Conservation (phyloP, 2,797 vertebrate genomes). For the Takifugu rubripes region DNA sequence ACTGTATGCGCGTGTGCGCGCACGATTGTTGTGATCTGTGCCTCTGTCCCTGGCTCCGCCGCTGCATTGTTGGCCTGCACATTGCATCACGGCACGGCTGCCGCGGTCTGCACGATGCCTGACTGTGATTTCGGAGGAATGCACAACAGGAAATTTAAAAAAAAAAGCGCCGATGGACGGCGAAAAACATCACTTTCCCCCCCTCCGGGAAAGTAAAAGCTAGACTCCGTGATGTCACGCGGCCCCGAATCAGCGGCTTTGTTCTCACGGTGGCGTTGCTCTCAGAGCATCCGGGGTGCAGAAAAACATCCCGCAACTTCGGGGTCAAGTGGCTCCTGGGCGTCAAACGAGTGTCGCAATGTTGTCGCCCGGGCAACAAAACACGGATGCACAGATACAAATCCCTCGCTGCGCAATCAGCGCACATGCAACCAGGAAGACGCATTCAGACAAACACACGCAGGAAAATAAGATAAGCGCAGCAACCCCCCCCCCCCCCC, state of each 20-base stretch:
- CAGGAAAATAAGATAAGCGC: constrained; percentile 36
- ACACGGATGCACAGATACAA: constrained; percentile 2
- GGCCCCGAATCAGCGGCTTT: constrained; percentile 18
- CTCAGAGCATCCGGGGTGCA: neutral
- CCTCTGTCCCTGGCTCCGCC: constrained; percentile 30
- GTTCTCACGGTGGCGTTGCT: constrained; percentile 7
- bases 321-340: constrained; percentile 29
- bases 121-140: constrained; percentile 40
- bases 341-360: constrained; percentile 22
- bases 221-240: constrained; percentile 27
- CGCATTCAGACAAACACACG: constrained; percentile 20
- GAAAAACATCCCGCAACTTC: constrained; percentile 18
- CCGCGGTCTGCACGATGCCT: constrained; percentile 37
- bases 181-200: neutral
- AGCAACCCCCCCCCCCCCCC: constrained; percentile 2
- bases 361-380: constrained; percentile 11
- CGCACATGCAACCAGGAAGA: neutral
- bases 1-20: constrained; percentile 24
- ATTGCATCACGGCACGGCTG: constrained; percentile 42
- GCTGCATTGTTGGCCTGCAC: constrained; percentile 32
- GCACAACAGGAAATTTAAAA: constrained; percentile 7
- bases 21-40: constrained; percentile 53
- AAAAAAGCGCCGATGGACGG: neutral
- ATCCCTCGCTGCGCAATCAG: constrained; percentile 26
- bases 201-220: neutral